Evolutionary conservation across 2,113 vertebrate species (phyloP), one percentile per base, ranked within the genome.

Genomic region (Callipepla squamata): DNA sequence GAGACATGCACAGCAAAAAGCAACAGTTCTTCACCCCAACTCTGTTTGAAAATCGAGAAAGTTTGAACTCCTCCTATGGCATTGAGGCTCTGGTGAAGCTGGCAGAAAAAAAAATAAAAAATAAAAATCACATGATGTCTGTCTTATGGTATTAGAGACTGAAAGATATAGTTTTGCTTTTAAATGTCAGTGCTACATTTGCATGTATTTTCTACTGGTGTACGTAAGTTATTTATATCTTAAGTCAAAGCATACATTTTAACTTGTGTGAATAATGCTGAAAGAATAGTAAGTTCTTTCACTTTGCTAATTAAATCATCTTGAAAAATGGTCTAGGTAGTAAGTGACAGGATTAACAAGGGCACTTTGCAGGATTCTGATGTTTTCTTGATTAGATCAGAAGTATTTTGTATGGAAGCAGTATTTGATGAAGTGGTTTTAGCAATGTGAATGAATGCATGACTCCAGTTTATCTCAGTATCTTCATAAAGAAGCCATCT

Each of bases 261-360:
- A 84, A 94, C 90, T 95, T 93, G 80, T 44, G 65, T 92, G 93
- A 97, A 97, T 92, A 93, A 93, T 87, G 57, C 61, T 21, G 34
- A 90, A 83, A 94, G 78, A 93, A 96, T 93, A 92, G 87, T 77
- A 96, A 77, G 91, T 88, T 91, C 85, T 95, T 95, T 92, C 94
- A 92, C 95, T 97, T 97, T 87, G 94, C 91, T 97, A 98, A 98
- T 97, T 97, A 97, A 97, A 97, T 95, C 85, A 92, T 97, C 96
- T 97, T 97, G 96, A 87, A 96, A 97, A 97, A 92, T 78, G 70
- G 91, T 26, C 79, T 92, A 97, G 96, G 95, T 95, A 94, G 95
- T 92, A 93, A 96, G 59, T 93, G 97, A 97, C 92, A 92, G 90
- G 86, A 97, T 97, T 97, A 97, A 97, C 96, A 93, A 96, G 96